Evolutionary conservation across 2,888 invertebrate genomes (phyloP).

Genomic region (Enchytraeus crypticus): DNA sequence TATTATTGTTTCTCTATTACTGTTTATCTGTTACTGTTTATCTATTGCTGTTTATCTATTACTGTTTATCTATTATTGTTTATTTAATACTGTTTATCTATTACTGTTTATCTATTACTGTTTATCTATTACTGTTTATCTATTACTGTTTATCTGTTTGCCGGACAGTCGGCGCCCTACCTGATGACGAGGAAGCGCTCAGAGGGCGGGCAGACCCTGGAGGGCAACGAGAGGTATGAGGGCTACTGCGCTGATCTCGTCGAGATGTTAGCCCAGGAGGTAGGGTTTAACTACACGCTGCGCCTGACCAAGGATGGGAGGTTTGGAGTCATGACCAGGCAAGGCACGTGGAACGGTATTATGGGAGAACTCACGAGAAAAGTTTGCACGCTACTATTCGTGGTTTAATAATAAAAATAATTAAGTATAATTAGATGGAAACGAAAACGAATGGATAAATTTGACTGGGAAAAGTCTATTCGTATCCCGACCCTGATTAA

Average conservation of each 20-base stretch:
- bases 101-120: too few species aligned
- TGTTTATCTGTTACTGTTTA: too few species aligned
- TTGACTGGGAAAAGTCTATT: too few species aligned
- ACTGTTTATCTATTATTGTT: too few species aligned
- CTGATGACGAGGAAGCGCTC: constrained; percentile 32
- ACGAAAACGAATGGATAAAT: too few species aligned
- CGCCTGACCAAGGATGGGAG: constrained; percentile 26
- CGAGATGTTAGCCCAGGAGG: constrained; percentile 39
- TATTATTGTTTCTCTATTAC: too few species aligned
- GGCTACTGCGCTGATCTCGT: constrained; percentile 51
- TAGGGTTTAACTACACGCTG: constrained; percentile 44
- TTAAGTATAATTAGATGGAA: too few species aligned
- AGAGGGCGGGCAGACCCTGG: constrained; percentile 45
- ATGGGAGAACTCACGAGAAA: constrained; percentile 43
- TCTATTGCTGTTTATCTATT: too few species aligned
- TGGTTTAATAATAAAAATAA: not conserved
- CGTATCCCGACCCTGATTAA: too few species aligned
- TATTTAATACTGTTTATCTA: too few species aligned
- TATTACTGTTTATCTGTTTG: not conserved
- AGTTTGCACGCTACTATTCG: constrained; percentile 26
- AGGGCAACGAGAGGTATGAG: constrained; percentile 73
- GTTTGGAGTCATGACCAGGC: constrained; percentile 22
- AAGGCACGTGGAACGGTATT: constrained; percentile 47
- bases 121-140: too few species aligned
- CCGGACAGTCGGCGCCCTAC: constrained; percentile 31